Base-by-base conservation (phyloP, 2,797 vertebrate genomes). In the Microctenopoma stevenorrisi region DNA sequence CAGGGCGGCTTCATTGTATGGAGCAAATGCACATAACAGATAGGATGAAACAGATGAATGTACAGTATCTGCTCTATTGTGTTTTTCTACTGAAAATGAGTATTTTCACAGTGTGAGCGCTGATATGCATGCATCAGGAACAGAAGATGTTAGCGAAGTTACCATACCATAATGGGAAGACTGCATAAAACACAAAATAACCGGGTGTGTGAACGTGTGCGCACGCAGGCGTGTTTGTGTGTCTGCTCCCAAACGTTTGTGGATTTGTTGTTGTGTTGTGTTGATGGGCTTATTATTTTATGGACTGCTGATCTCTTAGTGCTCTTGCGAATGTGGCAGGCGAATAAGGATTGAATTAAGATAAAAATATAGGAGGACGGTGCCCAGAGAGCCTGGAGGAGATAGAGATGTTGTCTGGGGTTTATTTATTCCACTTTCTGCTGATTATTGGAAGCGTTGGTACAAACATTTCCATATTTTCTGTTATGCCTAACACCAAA, bases 291-390 rank as follows among this genome's bases (percentile, higher is more conserved):
- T 93, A 94, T 94, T 94, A 93, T 93, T 93, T 91, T 92, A 94
- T 91, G 90, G 91, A 86, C 91, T 83, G 82, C 89, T 93, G 90
- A 89, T 88, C 86, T 89, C 86, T 90, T 88, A 88, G 90, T 88
- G 88, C 89, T 88, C 85, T 79, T 78, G 88, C 88, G 90, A 88
- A 91, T 89, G 88, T 89, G 87, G 89, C 81, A 86, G 82, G 70
- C 81, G 87, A 92, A 91, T 88, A 91, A 89, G 93, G 91, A 94
- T 93, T 93, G 89, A 93, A 95, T 94, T 93, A 94, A 94, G 93
- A 94, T 94, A 86, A 91, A 85, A 91, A 90, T 88, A 91, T 81
- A 84, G 88, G 71, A 82, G 86, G 84, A 90, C 47, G 68, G 86
- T 53, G 79, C 86, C 84, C 76, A 80, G 82, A 74, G 86, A 90